A percentile compares a stretch with the other conserved stretches of the same genome.
phyloP scores from a whole-genome alignment of 2,888 invertebrate species.

The Eupithecia abbreviata region DNA sequence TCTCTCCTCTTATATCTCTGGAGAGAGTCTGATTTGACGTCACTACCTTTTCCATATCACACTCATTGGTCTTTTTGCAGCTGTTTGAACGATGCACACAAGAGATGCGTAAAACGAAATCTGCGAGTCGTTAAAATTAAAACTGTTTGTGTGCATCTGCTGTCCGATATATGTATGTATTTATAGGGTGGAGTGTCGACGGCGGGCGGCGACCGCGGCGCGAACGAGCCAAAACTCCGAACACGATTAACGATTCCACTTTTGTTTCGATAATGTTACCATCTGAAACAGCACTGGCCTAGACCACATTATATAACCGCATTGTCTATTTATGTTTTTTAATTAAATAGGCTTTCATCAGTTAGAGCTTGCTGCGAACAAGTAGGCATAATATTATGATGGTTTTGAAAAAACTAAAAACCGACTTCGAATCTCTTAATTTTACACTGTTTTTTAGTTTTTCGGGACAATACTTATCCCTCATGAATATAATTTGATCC shows the following conservation, averaged over 20 bases:
- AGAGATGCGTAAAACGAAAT: constrained; percentile 46
- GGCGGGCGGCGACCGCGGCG: constrained; percentile 54
- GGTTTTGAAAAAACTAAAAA: too few relatives aligned
- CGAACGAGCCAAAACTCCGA: constrained; percentile 46
- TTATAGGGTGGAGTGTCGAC: constrained; percentile 70
- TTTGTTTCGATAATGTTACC: constrained; percentile 21
- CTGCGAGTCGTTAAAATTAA: constrained; percentile 64
- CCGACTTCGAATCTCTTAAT: too few relatives aligned
- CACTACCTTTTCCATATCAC: background rate
- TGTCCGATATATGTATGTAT: constrained; percentile 60
- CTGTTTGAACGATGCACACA: constrained; percentile 29
- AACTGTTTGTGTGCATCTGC: constrained; percentile 67
- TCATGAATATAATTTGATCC: too few relatives aligned
- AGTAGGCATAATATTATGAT: background rate
- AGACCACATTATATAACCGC: background rate
- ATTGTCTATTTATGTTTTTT: too few relatives aligned
- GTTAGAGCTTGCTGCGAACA: background rate
- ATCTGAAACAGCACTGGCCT: constrained; percentile 16
- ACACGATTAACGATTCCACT: constrained; percentile 26
- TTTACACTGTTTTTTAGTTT: too few relatives aligned
- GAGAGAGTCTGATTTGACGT: background rate
- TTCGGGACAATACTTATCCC: too few relatives aligned
- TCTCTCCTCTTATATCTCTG: background rate
- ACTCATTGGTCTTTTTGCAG: constrained; percentile 21
- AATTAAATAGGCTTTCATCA: too few relatives aligned